Base-by-base conservation (phyloP, 2,888 invertebrate genomes). In the Mylabris sibirica region DNA sequence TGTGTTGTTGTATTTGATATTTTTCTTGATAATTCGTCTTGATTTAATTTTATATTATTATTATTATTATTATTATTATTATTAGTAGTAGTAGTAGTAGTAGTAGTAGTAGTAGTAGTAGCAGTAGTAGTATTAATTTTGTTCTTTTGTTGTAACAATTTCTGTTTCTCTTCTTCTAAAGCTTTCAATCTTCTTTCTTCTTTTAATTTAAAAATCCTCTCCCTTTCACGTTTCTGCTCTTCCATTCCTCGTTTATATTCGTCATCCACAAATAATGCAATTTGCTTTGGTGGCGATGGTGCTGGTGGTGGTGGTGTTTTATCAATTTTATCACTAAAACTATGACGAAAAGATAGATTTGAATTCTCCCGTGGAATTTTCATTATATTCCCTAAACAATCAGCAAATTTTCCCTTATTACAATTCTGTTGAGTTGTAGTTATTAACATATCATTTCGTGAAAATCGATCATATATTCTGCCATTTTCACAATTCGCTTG, bases 201-300 rank as follows among this genome's bases (percentile, higher is more conserved):
- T 65, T 74, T 74, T 20, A 63, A 60, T 44, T 66, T 41, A 9
- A 72, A 66, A 1, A 72, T 57, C 20, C 64, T 65, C 53, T 74
- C 74, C 9, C 74, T 24, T 65, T 72, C 66, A 6, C 61, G 41
- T 60, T 74, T 74, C 60, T 74, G 74, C 44, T 72, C 70, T 59
- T 70, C 70, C 5, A 74, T 74, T 63, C 70, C 69, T 22, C 63
- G 22, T 9, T 66, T 59, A 63, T 74, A 74, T 53, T 74, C 74
- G 57, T 72, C 74, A 65, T 74, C 74, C 26, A 70, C 72, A 49
- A 70, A 66, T 4, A 44, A 5, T 34, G 70, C 70, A 8, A 6
- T 44, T 17, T 17, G 44, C 4, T 6, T n/a, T 44, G 44, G 17
- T 38, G 38, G 38, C 12, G 49, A 4, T 20, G 24, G 26, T 49